Conservation (phyloP, 1,140 invertebrate species). For the Drosophila sproati region DNA sequence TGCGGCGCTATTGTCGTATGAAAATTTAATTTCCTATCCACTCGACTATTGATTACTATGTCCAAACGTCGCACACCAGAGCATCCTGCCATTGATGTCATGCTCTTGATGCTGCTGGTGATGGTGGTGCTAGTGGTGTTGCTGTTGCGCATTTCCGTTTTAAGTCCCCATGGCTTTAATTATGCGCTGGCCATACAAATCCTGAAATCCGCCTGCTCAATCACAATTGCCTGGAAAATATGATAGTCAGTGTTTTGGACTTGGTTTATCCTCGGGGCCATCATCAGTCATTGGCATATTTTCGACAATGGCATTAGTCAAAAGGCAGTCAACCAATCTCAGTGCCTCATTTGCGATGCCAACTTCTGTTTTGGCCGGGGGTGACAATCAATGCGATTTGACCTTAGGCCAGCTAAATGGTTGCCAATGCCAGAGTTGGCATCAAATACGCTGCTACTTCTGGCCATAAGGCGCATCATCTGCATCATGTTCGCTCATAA, state of each 20-base stretch:
- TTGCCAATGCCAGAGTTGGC: slow-evolving; percentile 25
- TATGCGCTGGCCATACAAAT: slow-evolving; percentile 58
- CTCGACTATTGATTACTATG: slow-evolving; percentile 69
- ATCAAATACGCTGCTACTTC: slow-evolving; percentile 13
- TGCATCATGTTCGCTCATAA: slow-evolving; percentile 7
- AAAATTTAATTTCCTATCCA: slow-evolving; percentile 78
- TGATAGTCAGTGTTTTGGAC: slow-evolving; percentile 48
- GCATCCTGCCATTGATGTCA: slow-evolving; percentile 39
- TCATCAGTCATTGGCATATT: slow-evolving; percentile 79
- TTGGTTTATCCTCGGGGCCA: slow-evolving; percentile 31
- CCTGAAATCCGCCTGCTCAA: slow-evolving; percentile 56
- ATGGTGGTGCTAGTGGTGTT: slow-evolving; percentile 20
- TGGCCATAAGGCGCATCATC: neutral
- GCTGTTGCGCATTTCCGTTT: slow-evolving; percentile 67
- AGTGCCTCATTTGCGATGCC: slow-evolving; percentile 68
- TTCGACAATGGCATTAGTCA: slow-evolving; percentile 78
- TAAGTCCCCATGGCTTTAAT: slow-evolving; percentile 67
- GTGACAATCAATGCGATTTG: slow-evolving; percentile 66
- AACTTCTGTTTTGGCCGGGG: slow-evolving; percentile 54
- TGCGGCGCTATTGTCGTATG: slow-evolving; percentile 33
- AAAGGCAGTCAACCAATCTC: slow-evolving; percentile 30
- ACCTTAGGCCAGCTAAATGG: slow-evolving; percentile 22
- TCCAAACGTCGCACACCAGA: slow-evolving; percentile 40
- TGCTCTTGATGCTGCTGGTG: slow-evolving; percentile 1
- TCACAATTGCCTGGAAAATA: slow-evolving; percentile 60